Conservation (phyloP, 2,888 invertebrate genomes). For the Drosophila kokeensis region DNA sequence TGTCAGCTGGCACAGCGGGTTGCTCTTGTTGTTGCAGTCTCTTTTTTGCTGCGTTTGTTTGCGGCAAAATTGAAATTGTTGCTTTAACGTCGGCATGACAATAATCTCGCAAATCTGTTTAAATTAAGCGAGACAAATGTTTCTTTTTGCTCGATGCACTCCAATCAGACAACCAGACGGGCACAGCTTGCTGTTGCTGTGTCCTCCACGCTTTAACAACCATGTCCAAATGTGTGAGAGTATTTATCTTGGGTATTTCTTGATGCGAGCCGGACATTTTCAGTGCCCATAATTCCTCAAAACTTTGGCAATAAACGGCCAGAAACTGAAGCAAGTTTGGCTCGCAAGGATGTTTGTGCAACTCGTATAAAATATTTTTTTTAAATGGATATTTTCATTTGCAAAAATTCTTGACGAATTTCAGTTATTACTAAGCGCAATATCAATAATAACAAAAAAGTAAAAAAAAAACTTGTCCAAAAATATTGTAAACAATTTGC, state of each 20-base stretch:
- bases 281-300: slow-evolving; percentile 31
- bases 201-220: slow-evolving; percentile 33
- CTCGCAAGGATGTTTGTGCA: not conserved
- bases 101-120: slow-evolving; percentile 82
- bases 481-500: slow-evolving; percentile 27
- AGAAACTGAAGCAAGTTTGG: not conserved
- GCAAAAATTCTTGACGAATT: not conserved
- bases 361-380: not conserved
- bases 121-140: slow-evolving; percentile 83
- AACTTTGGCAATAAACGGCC: slow-evolving; percentile 9
- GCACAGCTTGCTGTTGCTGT: slow-evolving; percentile 31
- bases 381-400: not conserved
- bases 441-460: not conserved
- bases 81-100: slow-evolving; percentile 81
- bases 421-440: not conserved
- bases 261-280: slow-evolving; percentile 36
- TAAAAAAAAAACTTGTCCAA: no score
- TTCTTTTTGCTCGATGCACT: slow-evolving; percentile 61
- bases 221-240: slow-evolving; percentile 53
- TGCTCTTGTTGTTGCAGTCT: slow-evolving; percentile 7
- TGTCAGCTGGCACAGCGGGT: slow-evolving; percentile 54
- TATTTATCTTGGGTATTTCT: slow-evolving; percentile 51
- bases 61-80: slow-evolving; percentile 77
- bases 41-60: slow-evolving; percentile 8
- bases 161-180: slow-evolving; percentile 48